Conservation (phyloP, 2,113 vertebrate species). For the Strigops habroptila region DNA sequence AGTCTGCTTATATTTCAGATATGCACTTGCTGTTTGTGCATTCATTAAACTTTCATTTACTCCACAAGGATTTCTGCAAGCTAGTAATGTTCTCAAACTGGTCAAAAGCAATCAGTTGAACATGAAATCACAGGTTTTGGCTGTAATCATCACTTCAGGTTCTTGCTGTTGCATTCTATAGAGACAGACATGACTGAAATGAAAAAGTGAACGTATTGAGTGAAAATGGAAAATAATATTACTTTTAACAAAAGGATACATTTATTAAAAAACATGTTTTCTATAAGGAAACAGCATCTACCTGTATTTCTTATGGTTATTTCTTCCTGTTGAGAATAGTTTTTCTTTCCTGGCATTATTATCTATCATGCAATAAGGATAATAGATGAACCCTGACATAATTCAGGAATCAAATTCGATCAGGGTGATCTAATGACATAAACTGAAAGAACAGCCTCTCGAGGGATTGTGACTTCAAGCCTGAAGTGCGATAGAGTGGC, state of each 20-base stretch:
- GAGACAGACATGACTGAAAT: constrained; percentile 21
- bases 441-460: constrained; percentile 5
- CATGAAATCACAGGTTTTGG: background rate
- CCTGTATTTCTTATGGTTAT: background rate
- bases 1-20: constrained; percentile 17
- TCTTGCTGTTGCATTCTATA: background rate
- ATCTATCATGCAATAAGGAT: constrained; percentile 33
- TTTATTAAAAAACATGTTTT: constrained; percentile 34
- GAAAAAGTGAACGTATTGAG: background rate
- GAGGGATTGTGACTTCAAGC: background rate
- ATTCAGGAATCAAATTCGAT: constrained; percentile 29
- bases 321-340: constrained; percentile 28
- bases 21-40: constrained; percentile 3
- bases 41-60: constrained; percentile 16
- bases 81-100: constrained; percentile 11
- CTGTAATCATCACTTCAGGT: constrained; percentile 14
- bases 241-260: constrained; percentile 38
- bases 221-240: constrained; percentile 44
- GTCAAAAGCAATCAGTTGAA: constrained; percentile 37
- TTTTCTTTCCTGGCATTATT: constrained; percentile 32
- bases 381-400: constrained; percentile 50
- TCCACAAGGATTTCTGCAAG: constrained; percentile 27
- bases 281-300: background rate
- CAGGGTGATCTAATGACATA: constrained; percentile 12
- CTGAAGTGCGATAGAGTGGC: background rate